Evolutionary conservation across 2,797 vertebrate genomes (phyloP).

Genomic region (Falco peregrinus): DNA sequence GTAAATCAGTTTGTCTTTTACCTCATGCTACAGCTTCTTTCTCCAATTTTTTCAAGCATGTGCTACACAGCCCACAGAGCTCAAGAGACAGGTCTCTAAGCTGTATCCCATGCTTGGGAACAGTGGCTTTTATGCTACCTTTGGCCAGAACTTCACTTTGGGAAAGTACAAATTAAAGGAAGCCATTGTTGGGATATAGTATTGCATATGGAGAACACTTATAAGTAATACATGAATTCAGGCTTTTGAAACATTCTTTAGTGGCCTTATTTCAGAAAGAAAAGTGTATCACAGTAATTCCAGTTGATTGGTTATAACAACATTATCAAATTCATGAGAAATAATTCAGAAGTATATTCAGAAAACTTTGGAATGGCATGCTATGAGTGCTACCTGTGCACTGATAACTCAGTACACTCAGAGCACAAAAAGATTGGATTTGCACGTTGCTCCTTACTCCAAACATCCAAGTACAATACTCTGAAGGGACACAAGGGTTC

Average conservation of each 20-base stretch:
- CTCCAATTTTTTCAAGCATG: background rate
- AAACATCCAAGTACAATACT: background rate
- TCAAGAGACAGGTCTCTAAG: background rate
- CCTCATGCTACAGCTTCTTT: background rate
- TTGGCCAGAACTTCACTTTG: background rate
- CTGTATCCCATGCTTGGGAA: background rate
- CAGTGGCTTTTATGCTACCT: background rate
- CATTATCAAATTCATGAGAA: background rate
- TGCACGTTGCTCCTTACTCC: background rate
- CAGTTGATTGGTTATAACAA: background rate
- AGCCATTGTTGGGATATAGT: background rate
- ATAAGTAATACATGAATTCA: background rate
- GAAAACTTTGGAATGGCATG: background rate
- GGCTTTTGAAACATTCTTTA: background rate
- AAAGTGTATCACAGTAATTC: background rate
- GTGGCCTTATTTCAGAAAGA: background rate
- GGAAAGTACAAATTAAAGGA: background rate
- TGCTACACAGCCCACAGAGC: background rate
- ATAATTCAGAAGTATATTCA: background rate
- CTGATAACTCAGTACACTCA: background rate
- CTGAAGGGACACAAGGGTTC: background rate
- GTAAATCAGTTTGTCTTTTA: constrained; percentile 38
- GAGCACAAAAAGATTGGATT: background rate
- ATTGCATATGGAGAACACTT: background rate
- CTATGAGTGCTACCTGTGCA: background rate